phyloP scores from a whole-genome alignment of 1,140 invertebrate genomes.

The Neelides sp. region DNA sequence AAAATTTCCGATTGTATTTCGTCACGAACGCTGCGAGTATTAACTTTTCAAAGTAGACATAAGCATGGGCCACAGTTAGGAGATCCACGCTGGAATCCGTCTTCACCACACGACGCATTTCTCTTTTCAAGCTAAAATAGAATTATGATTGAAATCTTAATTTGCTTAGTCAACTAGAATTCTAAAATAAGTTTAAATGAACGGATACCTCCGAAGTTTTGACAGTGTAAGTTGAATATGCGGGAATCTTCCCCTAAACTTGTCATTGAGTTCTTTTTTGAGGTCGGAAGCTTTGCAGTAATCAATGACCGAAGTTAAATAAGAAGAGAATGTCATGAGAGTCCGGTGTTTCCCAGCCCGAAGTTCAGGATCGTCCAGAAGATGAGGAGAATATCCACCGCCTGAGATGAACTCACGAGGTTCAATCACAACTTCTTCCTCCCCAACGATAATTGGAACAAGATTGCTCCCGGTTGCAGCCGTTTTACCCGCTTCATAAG shows the following conservation, averaged over 20 bases:
- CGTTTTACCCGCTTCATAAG: conserved; percentile 11
- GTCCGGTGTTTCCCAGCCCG: conserved; percentile 82
- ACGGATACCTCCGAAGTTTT: conserved; percentile 72
- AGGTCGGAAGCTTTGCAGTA: conserved; percentile 92
- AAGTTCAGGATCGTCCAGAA: conserved; percentile 87
- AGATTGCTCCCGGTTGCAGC: conserved; percentile 12
- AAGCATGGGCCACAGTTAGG: conserved; percentile 84
- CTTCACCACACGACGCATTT: conserved; percentile 88
- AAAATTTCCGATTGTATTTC: conserved; percentile 83
- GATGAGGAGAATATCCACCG: conserved; percentile 61
- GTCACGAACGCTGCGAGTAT: conserved; percentile 84
- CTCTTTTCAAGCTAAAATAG: conserved; percentile 69
- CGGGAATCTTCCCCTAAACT: conserved; percentile 90
- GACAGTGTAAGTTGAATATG: conserved; percentile 89
- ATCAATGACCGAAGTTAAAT: conserved; percentile 92
- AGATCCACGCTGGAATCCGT: conserved; percentile 73
- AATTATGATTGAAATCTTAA: conserved; percentile 4
- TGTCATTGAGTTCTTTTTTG: conserved; percentile 95
- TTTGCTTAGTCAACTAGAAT: conserved; percentile 4
- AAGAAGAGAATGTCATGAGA: conserved; percentile 77
- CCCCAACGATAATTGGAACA: conserved; percentile 39
- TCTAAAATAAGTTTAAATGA: not conserved
- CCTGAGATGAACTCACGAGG: not conserved
- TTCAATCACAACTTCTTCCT: conserved; percentile 40
- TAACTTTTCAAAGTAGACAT: conserved; percentile 95